Conservation (phyloP, 2,797 vertebrate genomes). For the Peromyscus aztecus region DNA sequence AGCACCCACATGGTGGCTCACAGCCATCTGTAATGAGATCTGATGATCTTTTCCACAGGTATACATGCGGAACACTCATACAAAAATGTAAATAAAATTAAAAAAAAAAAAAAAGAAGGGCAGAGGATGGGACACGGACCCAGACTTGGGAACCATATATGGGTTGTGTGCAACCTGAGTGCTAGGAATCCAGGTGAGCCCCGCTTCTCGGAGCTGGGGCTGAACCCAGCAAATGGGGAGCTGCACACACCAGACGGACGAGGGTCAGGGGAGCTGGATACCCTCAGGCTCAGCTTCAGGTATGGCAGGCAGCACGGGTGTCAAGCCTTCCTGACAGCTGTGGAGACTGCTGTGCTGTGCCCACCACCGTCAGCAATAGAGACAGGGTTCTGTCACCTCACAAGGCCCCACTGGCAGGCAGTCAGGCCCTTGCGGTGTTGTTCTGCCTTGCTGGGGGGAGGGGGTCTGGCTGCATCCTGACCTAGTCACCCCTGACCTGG, state of each 20-base stretch:
- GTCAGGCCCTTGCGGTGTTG: no score
- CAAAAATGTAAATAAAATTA: no score
- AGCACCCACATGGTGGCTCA: no score
- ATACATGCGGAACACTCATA: no score
- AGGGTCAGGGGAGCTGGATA: no score
- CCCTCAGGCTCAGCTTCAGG: not conserved
- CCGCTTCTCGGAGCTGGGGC: not conserved
- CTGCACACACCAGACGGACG: rapidly evolving
- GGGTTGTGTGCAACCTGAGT: rapidly evolving
- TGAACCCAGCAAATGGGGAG: not conserved
- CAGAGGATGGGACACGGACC: not conserved
- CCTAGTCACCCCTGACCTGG: no score
- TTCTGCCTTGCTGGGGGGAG: not conserved
- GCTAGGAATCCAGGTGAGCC: not conserved
- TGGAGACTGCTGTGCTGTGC: not conserved
- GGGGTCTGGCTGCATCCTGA: not conserved
- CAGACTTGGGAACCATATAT: no score
- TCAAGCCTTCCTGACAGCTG: not conserved
- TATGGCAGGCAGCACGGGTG: not conserved
- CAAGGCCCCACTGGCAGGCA: no score
- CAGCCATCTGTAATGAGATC: no score
- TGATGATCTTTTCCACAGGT: no score
- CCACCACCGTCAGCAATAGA: not conserved
- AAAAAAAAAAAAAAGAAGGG: no score
- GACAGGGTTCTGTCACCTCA: rapidly evolving